phyloP scores from a whole-genome alignment of 2,113 vertebrate species.

The Piaya cayana region DNA sequence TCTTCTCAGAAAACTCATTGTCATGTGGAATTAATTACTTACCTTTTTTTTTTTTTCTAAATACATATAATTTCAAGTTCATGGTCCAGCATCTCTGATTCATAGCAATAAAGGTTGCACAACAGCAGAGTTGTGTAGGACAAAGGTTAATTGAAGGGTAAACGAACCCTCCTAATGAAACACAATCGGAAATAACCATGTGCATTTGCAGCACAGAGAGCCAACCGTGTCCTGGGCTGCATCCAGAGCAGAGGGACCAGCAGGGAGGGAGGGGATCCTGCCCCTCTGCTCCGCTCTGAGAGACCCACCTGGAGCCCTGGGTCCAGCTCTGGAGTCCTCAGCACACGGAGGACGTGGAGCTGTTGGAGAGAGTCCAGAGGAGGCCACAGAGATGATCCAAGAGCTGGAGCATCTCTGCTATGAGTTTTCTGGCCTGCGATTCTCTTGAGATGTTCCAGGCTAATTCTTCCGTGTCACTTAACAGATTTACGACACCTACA shows the following conservation, averaged over 20 bases:
- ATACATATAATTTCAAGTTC: neutral
- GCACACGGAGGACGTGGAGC: no score
- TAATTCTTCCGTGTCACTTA: neutral
- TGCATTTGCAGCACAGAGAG: no score
- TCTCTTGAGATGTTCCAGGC: neutral
- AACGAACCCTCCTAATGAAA: neutral
- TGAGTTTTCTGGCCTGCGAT: neutral
- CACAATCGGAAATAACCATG: neutral
- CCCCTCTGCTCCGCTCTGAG: no score
- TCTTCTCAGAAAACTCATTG: constrained; percentile 17
- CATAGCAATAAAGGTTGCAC: neutral
- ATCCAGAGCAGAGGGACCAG: no score
- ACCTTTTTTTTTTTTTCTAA: neutral
- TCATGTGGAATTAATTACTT: constrained; percentile 16
- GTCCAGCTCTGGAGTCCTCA: no score
- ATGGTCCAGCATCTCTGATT: constrained; percentile 32
- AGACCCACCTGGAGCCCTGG: no score
- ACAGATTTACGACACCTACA: neutral
- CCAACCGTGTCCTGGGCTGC: no score
- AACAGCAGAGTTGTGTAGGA: neutral
- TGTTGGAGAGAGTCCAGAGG: no score
- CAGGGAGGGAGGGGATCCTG: no score
- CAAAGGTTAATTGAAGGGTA: constrained; percentile 19
- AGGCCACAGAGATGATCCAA: no score
- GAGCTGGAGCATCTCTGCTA: no score